A percentile compares a stretch with the other conserved stretches of the same genome.
Conservation (phyloP, 2,113 vertebrate genomes). For the Laticauda laticaudata region DNA sequence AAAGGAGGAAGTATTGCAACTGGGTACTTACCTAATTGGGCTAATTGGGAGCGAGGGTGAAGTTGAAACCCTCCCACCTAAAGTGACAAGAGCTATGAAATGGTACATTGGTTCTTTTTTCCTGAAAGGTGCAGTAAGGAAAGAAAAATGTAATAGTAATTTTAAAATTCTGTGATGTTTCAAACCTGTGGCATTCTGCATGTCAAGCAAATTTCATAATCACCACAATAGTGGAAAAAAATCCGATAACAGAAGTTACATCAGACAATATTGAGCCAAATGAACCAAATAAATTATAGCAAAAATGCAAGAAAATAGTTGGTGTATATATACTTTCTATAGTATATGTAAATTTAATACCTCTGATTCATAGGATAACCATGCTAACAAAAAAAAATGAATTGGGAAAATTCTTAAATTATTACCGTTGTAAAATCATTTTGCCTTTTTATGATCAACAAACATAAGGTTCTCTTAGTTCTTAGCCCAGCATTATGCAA, state of each 20-base stretch:
- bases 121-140: not conserved
- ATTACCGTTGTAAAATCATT: not conserved
- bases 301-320: too few relatives aligned
- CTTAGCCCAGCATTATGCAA: not conserved
- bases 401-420: not conserved
- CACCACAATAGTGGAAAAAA: not conserved
- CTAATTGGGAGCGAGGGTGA: not conserved
- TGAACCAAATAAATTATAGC: too few relatives aligned
- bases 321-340: too few relatives aligned
- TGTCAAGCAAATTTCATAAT: not conserved
- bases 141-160: not conserved
- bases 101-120: not conserved
- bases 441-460: not conserved
- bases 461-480: not conserved
- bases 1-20: not conserved
- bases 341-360: too few relatives aligned
- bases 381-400: too few relatives aligned
- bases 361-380: too few relatives aligned
- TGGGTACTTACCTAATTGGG: not conserved
- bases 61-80: not conserved
- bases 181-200: not conserved
- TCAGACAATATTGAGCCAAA: too few relatives aligned
- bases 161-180: not conserved
- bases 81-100: not conserved
- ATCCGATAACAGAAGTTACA: too few relatives aligned